A percentile compares a stretch with the other conserved stretches of the same genome.
phyloP scores from a whole-genome alignment of 53 echinoderm and acorn worm species.

The Stichopus horrens region DNA sequence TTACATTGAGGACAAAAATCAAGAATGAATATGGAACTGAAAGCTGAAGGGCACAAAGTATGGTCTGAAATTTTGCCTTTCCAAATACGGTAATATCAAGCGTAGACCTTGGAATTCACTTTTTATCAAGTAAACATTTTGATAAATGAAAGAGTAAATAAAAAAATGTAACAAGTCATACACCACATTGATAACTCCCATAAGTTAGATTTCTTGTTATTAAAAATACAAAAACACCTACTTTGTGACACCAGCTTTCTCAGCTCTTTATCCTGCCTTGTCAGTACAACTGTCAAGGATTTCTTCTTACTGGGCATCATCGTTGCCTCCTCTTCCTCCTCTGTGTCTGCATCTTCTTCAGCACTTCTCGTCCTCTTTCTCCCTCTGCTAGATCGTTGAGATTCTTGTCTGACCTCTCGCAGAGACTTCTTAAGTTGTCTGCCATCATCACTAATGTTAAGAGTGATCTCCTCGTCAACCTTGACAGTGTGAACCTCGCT shows the following conservation, averaged over 20 bases:
- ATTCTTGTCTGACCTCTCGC: neutral
- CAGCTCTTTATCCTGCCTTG: slow-evolving; percentile 44
- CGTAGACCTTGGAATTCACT: no score
- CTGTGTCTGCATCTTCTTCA: slow-evolving; percentile 43
- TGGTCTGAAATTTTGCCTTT: no score
- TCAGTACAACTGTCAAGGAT: slow-evolving; percentile 33
- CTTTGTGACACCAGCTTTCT: slow-evolving; percentile 26
- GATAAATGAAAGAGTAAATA: no score
- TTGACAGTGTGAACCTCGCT: slow-evolving; percentile 30
- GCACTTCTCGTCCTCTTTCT: slow-evolving; percentile 45
- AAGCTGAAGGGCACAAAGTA: no score
- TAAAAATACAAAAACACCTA: neutral
- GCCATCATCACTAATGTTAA: slow-evolving; percentile 46
- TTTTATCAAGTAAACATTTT: no score
- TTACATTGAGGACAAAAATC: no score
- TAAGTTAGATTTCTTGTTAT: neutral
- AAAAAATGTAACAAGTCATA: no score
- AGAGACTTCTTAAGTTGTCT: neutral
- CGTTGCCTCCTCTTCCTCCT: slow-evolving; percentile 27
- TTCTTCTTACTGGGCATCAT: slow-evolving; percentile 11
- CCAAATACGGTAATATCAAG: no score
- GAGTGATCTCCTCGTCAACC: slow-evolving; percentile 42
- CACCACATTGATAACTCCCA: no score
- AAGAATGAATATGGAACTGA: no score
- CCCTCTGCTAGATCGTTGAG: slow-evolving; percentile 11